Base-by-base conservation (phyloP, 2,113 vertebrate species). In the Chauna torquata region DNA sequence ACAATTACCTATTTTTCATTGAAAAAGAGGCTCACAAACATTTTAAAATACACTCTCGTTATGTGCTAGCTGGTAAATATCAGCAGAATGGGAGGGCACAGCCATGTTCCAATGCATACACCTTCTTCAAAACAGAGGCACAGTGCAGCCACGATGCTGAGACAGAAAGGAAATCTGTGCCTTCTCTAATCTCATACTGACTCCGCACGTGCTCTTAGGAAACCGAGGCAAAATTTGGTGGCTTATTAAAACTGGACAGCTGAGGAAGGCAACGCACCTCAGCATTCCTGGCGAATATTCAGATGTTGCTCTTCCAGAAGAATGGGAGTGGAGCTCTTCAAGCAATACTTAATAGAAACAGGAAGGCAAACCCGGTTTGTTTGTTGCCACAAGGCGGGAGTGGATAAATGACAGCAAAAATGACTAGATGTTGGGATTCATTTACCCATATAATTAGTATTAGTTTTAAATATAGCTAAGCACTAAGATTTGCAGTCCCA, bases 371-470 rank as follows among this genome's bases (percentile, higher is more conserved):
- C 49, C 19, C 16, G 11, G 78, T 72, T 68, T 50, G 74, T 58
- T 97, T 94, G 8, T 90, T 97, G 88, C 88, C 81, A 88, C 93
- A 96, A 70, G 69, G 80, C 79, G 69, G 32, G n/a, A 96, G 30
- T 55, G 91, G 96, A 92, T 77, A 45, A 96, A 40, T 94, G 82
- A 92, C 62, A 95, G 55, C 19, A 91, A 95, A 96, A 96, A 92
- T 92, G 57, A 32, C 34, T 80, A 89, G 45, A 78, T 72, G 50
- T 47, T 94, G 47, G 25, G 57, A 90, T 92, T 87, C 74, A 16
- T 54, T 62, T 93, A 72, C 15, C 8, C 76, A 30, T 80, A 72
- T 47, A 93, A 96, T 92, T 49, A 54, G 15, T 76, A 34, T 23
- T 83, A 90, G 74, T 86, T 59, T 57, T 2, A 68, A 92, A 79